Conservation (phyloP, 2,888 invertebrate species). For the Pristionchus entomophagus region DNA sequence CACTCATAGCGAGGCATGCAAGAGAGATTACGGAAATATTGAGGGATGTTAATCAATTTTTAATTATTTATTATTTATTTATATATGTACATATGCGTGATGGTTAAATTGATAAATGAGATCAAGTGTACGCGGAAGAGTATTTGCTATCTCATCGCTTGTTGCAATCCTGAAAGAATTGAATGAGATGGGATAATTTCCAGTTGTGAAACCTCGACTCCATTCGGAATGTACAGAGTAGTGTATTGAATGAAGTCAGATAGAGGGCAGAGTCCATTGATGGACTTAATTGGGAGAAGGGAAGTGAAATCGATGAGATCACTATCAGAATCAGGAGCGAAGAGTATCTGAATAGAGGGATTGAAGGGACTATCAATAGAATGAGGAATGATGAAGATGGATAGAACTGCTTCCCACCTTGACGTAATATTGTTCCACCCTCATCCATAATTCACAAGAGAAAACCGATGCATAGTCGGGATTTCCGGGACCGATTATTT, state of each 20-base stretch:
- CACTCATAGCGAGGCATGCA: no score
- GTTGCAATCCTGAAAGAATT: not conserved
- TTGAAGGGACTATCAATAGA: no score
- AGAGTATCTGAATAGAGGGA: not conserved
- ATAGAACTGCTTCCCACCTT: not conserved
- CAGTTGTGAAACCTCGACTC: not conserved
- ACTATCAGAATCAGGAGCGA: not conserved
- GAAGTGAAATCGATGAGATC: not conserved
- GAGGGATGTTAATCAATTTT: no score
- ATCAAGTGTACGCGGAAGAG: not conserved
- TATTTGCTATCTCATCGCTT: not conserved
- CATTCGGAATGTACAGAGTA: not conserved
- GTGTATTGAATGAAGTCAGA: not conserved
- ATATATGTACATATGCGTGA: no score
- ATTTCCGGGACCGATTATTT: conserved; percentile 10
- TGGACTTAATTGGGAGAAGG: not conserved
- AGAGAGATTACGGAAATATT: no score
- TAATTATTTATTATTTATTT: no score
- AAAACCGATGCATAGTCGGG: conserved; percentile 48
- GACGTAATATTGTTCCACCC: conserved; percentile 37
- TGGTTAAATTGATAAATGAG: not conserved
- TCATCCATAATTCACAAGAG: conserved; percentile 47
- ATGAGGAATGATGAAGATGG: no score
- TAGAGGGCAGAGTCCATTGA: not conserved
- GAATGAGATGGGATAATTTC: not conserved